A percentile compares a stretch with the other conserved stretches of the same genome.
Evolutionary conservation across 1,140 invertebrate genomes (phyloP).

Genomic region (Teleopsis dalmanni): DNA sequence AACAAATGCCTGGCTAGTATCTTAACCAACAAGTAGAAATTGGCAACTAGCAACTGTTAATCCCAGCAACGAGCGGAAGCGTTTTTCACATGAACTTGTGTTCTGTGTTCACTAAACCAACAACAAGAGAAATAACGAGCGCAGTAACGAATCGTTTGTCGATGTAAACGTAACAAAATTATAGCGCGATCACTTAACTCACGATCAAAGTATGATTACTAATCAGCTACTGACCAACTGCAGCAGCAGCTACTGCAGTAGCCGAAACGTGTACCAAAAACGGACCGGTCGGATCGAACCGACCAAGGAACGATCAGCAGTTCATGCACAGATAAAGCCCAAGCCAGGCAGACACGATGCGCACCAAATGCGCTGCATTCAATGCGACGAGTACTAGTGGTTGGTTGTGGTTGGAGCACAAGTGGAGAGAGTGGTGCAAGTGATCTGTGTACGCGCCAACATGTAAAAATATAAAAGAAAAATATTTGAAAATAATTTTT

Average conservation of each 20-base stretch:
- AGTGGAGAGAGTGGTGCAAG: too few species aligned
- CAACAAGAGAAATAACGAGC: not conserved
- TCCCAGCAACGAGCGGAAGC: too few species aligned
- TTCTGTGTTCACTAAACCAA: not conserved
- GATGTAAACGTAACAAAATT: constrained; percentile 28
- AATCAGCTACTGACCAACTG: constrained; percentile 13
- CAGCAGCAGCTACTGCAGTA: not conserved
- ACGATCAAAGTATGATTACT: constrained; percentile 22
- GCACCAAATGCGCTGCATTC: not conserved
- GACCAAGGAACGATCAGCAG: constrained; percentile 22
- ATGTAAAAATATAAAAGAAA: not conserved
- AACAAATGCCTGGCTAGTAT: too few species aligned
- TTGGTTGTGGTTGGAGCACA: not conserved
- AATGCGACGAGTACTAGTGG: too few species aligned
- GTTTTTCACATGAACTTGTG: too few species aligned
- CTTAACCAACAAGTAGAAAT: too few species aligned
- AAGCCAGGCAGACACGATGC: not conserved
- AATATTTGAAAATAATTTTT: constrained; percentile 38
- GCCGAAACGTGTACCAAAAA: not conserved
- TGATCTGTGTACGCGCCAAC: not conserved
- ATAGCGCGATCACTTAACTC: constrained; percentile 44
- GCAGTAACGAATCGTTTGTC: not conserved
- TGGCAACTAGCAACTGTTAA: too few species aligned
- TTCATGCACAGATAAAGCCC: not conserved
- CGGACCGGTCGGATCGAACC: constrained; percentile 15